These are phyloP conservation scores for Parelbella ahira DNA, from an alignment of 2,888 invertebrate genomes.

Conservation along the genomic window DNA sequence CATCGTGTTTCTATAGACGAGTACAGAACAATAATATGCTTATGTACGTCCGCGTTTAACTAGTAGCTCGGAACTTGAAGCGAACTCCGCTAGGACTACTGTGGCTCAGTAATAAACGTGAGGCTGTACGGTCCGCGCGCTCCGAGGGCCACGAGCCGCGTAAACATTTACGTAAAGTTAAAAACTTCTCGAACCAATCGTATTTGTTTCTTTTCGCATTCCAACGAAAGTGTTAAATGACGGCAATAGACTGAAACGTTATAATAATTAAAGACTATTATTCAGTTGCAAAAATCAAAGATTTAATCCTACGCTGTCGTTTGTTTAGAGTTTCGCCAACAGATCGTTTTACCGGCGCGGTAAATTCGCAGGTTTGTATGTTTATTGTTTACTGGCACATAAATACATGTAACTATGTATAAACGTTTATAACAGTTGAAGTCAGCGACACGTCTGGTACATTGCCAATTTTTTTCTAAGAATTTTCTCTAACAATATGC, in stretches of 20 bases:
- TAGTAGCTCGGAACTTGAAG: slow-evolving; percentile 20
- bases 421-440: background rate
- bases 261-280: slow-evolving; percentile 7
- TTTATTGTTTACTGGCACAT: slow-evolving; percentile 34
- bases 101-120: slow-evolving; percentile 59
- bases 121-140: slow-evolving; percentile 62
- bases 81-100: slow-evolving; percentile 14
- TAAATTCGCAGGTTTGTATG: slow-evolving; percentile 61
- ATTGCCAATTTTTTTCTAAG: slow-evolving; percentile 25
- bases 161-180: slow-evolving; percentile 62
- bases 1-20: too few species aligned
- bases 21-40: too few species aligned
- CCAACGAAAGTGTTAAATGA: slow-evolving; percentile 3
- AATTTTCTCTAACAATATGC: slow-evolving; percentile 1
- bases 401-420: background rate
- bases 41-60: background rate
- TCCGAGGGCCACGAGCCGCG: slow-evolving; percentile 51
- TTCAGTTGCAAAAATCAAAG: slow-evolving; percentile 36
- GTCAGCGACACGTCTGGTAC: slow-evolving; percentile 7
- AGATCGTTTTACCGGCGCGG: slow-evolving; percentile 48
- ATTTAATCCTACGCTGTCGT: slow-evolving; percentile 47
- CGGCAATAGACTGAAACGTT: background rate
- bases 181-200: slow-evolving; percentile 48
- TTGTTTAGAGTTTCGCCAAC: slow-evolving; percentile 57
- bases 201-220: slow-evolving; percentile 8